Evolutionary conservation across 2,888 invertebrate genomes (phyloP).

Genomic region (Drosophila mulleri): DNA sequence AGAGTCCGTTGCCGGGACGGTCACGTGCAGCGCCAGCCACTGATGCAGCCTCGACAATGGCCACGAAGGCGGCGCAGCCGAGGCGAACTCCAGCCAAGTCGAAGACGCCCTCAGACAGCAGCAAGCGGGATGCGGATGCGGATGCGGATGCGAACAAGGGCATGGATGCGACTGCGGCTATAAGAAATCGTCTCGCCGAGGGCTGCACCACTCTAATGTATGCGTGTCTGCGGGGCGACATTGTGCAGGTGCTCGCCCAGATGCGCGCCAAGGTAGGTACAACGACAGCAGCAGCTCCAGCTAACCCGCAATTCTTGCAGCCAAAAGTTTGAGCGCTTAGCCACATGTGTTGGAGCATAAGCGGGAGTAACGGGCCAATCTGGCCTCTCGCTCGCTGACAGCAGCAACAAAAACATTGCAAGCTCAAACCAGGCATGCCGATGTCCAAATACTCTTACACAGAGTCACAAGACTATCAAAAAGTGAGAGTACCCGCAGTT

Average conservation of each 20-base stretch:
- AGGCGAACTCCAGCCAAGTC: slow-evolving; percentile 24
- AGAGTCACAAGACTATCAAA: too few relatives aligned
- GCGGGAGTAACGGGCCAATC: slow-evolving; percentile 36
- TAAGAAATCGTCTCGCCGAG: slow-evolving; percentile 86
- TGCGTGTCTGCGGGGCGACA: slow-evolving; percentile 95
- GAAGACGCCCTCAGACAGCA: slow-evolving; percentile 20
- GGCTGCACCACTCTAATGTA: slow-evolving; percentile 96
- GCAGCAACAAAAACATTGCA: too few relatives aligned
- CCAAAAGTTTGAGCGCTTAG: slow-evolving; percentile 28
- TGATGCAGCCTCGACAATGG: slow-evolving; percentile 19
- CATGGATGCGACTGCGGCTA: slow-evolving; percentile 34
- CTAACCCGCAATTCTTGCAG: not conserved
- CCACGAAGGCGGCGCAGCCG: slow-evolving; percentile 20
- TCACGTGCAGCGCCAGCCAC: slow-evolving; percentile 39
- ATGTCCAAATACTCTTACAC: not conserved
- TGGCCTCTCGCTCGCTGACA: not conserved
- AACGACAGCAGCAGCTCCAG: not conserved
- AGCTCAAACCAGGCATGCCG: too few relatives aligned
- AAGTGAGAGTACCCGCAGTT: too few relatives aligned
- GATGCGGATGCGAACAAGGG: too few relatives aligned
- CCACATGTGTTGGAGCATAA: slow-evolving; percentile 42
- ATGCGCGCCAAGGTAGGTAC: slow-evolving; percentile 90
- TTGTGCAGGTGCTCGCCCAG: slow-evolving; percentile 90
- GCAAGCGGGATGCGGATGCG: slow-evolving; percentile 20
- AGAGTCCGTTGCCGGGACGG: slow-evolving; percentile 73